Percentiles rank a stretch among this genome's conserved stretches.
Evolutionary conservation across 2,888 invertebrate species (phyloP).

Genomic region (Aleiodes testaceus): DNA sequence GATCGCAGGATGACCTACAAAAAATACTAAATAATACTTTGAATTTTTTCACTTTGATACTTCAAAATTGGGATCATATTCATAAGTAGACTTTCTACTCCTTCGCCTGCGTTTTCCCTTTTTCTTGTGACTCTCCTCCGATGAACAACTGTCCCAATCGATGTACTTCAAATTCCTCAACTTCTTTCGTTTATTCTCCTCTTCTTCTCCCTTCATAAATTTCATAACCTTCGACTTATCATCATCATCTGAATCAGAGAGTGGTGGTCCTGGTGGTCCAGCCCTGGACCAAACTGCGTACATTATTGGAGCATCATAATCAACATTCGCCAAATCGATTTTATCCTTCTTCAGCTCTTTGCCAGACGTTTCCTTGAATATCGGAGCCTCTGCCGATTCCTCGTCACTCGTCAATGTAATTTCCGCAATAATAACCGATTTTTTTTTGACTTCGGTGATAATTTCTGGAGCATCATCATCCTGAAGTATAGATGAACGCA

Average conservation of each 20-base stretch:
- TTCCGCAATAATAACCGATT: background rate
- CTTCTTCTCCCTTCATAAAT: background rate
- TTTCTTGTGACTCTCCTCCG: background rate
- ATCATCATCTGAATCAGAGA: background rate
- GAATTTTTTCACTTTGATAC: background rate
- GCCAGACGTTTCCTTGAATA: background rate
- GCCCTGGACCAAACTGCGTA: slow-evolving; percentile 23
- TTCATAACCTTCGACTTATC: background rate
- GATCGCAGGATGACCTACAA: too few relatives aligned
- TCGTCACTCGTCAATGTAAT: slow-evolving; percentile 1
- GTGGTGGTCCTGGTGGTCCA: slow-evolving; percentile 21
- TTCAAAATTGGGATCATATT: background rate
- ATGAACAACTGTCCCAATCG: background rate
- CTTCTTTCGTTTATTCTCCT: background rate
- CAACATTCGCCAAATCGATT: background rate
- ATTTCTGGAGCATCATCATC: background rate
- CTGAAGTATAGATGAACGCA: background rate
- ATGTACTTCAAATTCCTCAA: background rate
- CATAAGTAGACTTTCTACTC: background rate
- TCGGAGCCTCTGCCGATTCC: background rate
- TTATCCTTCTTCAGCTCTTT: background rate
- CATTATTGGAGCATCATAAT: background rate
- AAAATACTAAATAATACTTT: too few relatives aligned
- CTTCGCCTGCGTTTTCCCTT: too few relatives aligned
- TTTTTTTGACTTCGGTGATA: background rate